Percentiles rank a stretch among this genome's conserved stretches.
phyloP scores from a whole-genome alignment of 2,113 vertebrate species.

The Callocephalon fimbriatum region DNA sequence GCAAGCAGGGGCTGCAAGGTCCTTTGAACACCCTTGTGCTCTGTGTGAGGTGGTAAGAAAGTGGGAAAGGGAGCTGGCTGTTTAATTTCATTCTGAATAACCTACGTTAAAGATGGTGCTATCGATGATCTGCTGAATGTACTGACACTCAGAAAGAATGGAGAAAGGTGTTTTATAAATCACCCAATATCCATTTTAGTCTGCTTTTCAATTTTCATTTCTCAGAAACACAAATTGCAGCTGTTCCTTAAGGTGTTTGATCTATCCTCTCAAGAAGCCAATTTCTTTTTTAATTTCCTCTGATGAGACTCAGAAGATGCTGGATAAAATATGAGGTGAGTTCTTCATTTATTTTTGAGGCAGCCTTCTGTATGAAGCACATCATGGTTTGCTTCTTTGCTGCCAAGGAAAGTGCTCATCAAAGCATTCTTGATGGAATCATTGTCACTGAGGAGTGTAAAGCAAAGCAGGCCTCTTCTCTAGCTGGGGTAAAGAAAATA shows the following conservation, averaged over 20 bases:
- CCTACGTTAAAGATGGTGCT: conserved; percentile 25
- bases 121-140: conserved; percentile 61
- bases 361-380: neutral
- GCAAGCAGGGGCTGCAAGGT: neutral
- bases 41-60: neutral
- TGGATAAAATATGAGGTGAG: conserved; percentile 62
- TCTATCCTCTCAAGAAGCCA: conserved; percentile 57
- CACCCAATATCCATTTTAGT: conserved; percentile 31
- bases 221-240: conserved; percentile 63
- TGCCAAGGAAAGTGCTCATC: conserved; percentile 14
- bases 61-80: neutral
- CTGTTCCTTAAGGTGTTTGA: conserved; percentile 60
- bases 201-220: conserved; percentile 65
- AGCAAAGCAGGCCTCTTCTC: neutral
- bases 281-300: conserved; percentile 74
- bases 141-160: conserved; percentile 49
- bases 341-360: neutral
- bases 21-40: neutral
- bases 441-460: neutral
- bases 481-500: neutral
- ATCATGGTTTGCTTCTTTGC: conserved; percentile 1
- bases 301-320: conserved; percentile 61
- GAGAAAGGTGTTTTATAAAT: conserved; percentile 67
- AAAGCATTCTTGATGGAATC: neutral
- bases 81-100: conserved; percentile 56